Conservation (phyloP, 1,140 invertebrate genomes). For the Atta texana region DNA sequence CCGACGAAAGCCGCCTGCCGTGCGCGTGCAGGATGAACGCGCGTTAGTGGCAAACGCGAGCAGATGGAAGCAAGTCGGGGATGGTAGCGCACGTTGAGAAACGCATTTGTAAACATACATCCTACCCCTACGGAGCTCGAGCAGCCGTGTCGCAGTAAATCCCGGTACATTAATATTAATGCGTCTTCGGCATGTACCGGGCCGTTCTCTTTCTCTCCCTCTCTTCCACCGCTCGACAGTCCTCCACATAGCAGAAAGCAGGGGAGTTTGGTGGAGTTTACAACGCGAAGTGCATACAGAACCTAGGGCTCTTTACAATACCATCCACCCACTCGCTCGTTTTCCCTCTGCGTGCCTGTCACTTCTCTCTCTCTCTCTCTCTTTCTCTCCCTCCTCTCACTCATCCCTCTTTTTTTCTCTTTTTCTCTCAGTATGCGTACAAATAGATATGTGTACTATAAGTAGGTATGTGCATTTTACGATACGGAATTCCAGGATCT, state of each 20-base stretch:
- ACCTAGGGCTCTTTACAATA: constrained; percentile 67
- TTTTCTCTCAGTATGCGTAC: background rate
- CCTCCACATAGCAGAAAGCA: constrained; percentile 70
- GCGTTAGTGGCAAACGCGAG: constrained; percentile 23
- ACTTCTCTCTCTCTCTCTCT: background rate
- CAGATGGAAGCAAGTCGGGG: constrained; percentile 24
- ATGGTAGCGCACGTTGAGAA: constrained; percentile 62
- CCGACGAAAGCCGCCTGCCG: constrained; percentile 61
- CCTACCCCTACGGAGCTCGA: constrained; percentile 69
- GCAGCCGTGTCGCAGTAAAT: constrained; percentile 79
- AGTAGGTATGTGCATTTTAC: constrained; percentile 31
- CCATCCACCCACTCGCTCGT: constrained; percentile 28
- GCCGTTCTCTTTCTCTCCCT: background rate
- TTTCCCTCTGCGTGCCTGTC: background rate
- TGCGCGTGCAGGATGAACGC: constrained; percentile 42
- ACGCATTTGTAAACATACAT: constrained; percentile 80
- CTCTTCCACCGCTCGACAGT: constrained; percentile 25
- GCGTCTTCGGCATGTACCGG: constrained; percentile 79
- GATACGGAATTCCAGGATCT: constrained; percentile 22
- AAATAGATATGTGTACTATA: constrained; percentile 7
- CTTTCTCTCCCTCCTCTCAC: background rate
- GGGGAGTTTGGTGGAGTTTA: constrained; percentile 73
- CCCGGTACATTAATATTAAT: constrained; percentile 82
- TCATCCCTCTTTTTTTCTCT: background rate
- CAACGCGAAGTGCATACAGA: constrained; percentile 65